Conservation (phyloP, 2,113 vertebrate genomes). For the Dipodomys stephensi region DNA sequence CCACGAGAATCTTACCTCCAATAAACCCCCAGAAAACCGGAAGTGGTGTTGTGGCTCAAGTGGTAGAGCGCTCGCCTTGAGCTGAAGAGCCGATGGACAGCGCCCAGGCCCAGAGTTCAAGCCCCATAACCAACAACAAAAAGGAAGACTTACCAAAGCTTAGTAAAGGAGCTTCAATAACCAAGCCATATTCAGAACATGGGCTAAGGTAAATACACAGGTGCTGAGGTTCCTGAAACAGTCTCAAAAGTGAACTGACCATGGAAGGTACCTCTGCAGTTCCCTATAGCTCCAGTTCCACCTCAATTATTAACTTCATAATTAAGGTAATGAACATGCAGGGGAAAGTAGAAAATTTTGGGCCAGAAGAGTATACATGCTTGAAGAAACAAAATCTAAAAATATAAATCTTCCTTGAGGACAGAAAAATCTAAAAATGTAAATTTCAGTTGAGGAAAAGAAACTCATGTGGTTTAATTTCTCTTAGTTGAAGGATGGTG, state of each 20-base stretch:
- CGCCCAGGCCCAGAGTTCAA: no score
- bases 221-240: background rate
- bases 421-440: constrained; percentile 41
- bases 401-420: background rate
- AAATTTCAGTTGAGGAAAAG: background rate
- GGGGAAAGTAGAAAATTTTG: background rate
- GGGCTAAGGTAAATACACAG: background rate
- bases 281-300: background rate
- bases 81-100: no score
- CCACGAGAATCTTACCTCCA: no score
- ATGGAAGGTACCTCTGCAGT: background rate
- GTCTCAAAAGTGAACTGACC: background rate
- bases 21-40: no score
- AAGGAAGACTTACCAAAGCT: background rate
- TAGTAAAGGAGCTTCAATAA: background rate
- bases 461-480: background rate
- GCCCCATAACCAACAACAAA: background rate
- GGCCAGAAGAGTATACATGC: background rate
- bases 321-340: background rate
- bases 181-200: background rate
- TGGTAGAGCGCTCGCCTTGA: no score
- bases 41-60: no score
- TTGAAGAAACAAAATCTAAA: constrained; percentile 29
- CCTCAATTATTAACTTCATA: background rate
- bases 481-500: background rate